Conservation (phyloP, 35 echinoderm and acorn worm genomes). For the Lytechinus pictus region DNA sequence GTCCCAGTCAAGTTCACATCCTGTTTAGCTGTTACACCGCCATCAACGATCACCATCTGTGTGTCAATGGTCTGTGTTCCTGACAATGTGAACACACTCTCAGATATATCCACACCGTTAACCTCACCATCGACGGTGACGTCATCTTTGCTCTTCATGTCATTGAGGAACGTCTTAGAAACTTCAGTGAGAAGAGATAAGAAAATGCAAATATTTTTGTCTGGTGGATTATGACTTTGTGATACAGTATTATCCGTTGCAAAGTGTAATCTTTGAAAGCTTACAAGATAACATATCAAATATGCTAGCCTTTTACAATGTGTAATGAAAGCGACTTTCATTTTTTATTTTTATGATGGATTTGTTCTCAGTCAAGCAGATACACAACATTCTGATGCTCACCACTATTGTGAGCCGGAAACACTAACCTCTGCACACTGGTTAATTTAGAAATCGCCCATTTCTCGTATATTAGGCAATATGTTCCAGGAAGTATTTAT, state of each 20-base stretch:
- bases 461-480: background rate
- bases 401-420: too few relatives aligned
- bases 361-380: too few relatives aligned
- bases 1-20: slow-evolving; percentile 44
- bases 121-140: slow-evolving; percentile 8
- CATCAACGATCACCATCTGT: background rate
- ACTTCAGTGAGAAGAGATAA: background rate
- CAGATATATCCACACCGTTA: slow-evolving; percentile 55
- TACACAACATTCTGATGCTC: too few relatives aligned
- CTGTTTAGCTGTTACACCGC: slow-evolving; percentile 24
- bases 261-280: too few relatives aligned
- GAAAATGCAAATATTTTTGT: background rate
- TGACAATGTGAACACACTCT: slow-evolving; percentile 49
- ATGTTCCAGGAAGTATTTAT: background rate
- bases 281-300: too few relatives aligned
- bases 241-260: too few relatives aligned
- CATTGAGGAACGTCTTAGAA: slow-evolving; percentile 12
- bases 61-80: slow-evolving; percentile 55
- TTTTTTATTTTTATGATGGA: too few relatives aligned
- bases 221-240: too few relatives aligned
- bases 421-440: too few relatives aligned
- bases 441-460: too few relatives aligned
- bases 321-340: too few relatives aligned
- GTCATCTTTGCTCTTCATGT: background rate
- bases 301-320: too few relatives aligned